Conservation (phyloP, 37 sponge, comb jelly and placozoan genomes). For the Halichondria panicea region DNA sequence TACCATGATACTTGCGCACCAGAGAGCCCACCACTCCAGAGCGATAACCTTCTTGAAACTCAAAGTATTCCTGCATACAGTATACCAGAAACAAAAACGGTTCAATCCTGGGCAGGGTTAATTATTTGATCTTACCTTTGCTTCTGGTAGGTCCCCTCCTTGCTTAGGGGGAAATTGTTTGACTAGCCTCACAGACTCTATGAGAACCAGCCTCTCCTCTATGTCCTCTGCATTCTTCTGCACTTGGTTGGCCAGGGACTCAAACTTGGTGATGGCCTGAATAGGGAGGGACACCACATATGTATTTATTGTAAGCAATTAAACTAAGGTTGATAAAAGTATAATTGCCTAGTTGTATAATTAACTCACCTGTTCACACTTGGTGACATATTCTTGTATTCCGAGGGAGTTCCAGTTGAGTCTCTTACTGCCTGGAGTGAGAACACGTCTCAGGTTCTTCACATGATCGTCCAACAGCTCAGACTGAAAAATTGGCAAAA, state of each 20-base stretch:
- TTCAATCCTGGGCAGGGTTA: not conserved
- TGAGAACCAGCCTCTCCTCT: constrained; percentile 82
- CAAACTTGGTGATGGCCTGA: constrained; percentile 91
- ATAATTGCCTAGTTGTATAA: too few relatives aligned
- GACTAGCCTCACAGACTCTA: constrained; percentile 83
- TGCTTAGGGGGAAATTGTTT: constrained; percentile 70
- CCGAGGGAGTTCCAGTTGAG: constrained; percentile 99
- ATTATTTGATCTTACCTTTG: constrained; percentile 63
- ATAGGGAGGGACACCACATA: not conserved
- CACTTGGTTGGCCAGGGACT: constrained; percentile 94
- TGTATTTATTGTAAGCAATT: not conserved
- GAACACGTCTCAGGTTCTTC: constrained; percentile 73
- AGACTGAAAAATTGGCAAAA: constrained; percentile 31
- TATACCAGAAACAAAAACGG: too few relatives aligned
- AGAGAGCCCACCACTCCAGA: constrained; percentile 50
- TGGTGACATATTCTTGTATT: constrained; percentile 92
- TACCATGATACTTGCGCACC: constrained; percentile 92
- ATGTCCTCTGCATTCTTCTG: constrained; percentile 98
- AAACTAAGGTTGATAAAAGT: too few relatives aligned
- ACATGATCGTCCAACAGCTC: constrained; percentile 89
- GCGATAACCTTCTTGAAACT: constrained; percentile 78
- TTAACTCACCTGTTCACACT: constrained; percentile 78
- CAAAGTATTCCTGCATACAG: constrained; percentile 96
- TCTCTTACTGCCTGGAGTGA: constrained; percentile 93
- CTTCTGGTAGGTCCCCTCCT: constrained; percentile 78